These are phyloP conservation scores for Tyrophagus putrescentiae DNA, from an alignment of 1,140 invertebrate species.

Conservation along the genomic window DNA sequence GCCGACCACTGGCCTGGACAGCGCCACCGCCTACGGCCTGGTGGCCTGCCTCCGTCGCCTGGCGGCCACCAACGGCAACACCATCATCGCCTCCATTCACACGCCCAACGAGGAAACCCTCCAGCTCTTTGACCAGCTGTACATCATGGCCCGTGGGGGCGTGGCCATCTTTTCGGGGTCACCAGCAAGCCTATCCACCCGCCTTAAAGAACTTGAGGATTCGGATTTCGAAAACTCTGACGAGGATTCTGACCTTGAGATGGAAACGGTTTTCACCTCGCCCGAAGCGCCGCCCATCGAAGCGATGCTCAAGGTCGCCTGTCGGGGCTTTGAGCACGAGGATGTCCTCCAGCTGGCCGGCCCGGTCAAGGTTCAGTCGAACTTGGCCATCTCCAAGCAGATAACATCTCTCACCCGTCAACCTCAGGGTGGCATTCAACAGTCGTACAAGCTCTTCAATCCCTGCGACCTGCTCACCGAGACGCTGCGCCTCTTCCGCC, in stretches of 20 bases:
- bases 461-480: no score
- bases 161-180: slow-evolving; percentile 30
- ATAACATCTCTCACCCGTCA: no score
- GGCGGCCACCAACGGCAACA: background rate
- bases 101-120: slow-evolving; percentile 22
- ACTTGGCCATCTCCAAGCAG: no score
- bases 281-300: background rate
- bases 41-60: background rate
- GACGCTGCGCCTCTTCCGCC: no score
- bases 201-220: no score
- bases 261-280: background rate
- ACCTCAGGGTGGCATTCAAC: no score
- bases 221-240: background rate
- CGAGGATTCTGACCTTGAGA: no score
- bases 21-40: background rate
- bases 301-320: slow-evolving; percentile 1
- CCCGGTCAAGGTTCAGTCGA: no score
- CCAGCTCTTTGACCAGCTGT: slow-evolving; percentile 20
- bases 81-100: slow-evolving; percentile 23
- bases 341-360: no score
- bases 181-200: slow-evolving; percentile 22
- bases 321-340: no score
- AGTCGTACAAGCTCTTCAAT: no score
- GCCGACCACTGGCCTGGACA: slow-evolving; percentile 21
- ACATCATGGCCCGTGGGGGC: slow-evolving; percentile 22